These are phyloP conservation scores for Seriola dumerili DNA, from an alignment of 2,113 vertebrate genomes.

Conservation along the genomic window DNA sequence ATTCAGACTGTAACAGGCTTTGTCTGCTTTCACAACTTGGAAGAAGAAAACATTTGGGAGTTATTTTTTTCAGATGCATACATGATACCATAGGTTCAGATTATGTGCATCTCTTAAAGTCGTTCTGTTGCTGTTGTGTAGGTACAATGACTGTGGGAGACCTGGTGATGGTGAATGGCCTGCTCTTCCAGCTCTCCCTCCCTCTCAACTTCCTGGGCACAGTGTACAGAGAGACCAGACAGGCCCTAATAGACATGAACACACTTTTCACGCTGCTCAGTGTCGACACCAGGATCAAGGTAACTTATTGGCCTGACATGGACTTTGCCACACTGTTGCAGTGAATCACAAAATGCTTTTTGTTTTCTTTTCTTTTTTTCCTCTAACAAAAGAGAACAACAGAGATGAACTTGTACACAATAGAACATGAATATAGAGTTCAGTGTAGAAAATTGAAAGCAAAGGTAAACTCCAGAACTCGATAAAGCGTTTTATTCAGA, in stretches of 20 bases:
- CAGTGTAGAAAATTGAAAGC: background rate
- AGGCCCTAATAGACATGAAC: slow-evolving; percentile 99
- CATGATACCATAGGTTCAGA: slow-evolving; percentile 10
- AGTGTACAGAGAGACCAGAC: slow-evolving; percentile 98
- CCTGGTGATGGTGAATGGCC: slow-evolving; percentile 98
- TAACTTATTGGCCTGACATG: slow-evolving; percentile 77
- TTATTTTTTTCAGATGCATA: background rate
- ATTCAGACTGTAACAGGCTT: slow-evolving; percentile 45
- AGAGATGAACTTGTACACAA: background rate
- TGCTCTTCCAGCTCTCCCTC: slow-evolving; percentile 97
- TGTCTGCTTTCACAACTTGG: slow-evolving; percentile 51
- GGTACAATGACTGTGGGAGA: slow-evolving; percentile 96
- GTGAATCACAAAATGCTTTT: slow-evolving; percentile 4
- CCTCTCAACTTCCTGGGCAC: slow-evolving; percentile 98
- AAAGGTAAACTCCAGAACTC: background rate
- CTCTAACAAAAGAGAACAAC: background rate
- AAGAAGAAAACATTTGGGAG: slow-evolving; percentile 29
- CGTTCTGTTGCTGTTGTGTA: slow-evolving; percentile 61
- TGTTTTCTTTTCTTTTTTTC: background rate
- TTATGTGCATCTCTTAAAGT: slow-evolving; percentile 3
- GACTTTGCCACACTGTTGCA: background rate
- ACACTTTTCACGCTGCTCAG: slow-evolving; percentile 96
- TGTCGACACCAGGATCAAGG: slow-evolving; percentile 96
- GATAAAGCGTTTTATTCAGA: background rate
- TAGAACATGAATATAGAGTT: background rate